A percentile compares a stretch with the other conserved stretches of the same genome.
Conservation (phyloP, 2,113 vertebrate species). For the Microtus montanus region DNA sequence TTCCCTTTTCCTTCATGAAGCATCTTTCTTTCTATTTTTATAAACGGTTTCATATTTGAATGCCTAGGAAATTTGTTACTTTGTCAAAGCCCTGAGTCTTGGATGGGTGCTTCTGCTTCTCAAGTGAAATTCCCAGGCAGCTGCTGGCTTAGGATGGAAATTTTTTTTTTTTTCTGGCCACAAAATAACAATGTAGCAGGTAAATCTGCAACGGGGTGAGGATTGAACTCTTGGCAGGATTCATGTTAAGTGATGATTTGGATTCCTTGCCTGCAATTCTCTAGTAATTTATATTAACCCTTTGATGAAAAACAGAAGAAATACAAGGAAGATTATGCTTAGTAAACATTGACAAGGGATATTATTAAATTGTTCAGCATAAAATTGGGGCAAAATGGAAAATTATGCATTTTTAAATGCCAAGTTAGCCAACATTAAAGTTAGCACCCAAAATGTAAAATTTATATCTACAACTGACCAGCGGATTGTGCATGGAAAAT, state of each 20-base stretch:
- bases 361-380: background rate
- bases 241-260: conserved; percentile 3
- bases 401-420: conserved; percentile 15
- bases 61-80: background rate
- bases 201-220: background rate
- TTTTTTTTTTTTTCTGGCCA: background rate
- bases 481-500: background rate
- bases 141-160: background rate
- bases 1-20: no score
- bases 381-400: conserved; percentile 13
- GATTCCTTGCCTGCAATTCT: background rate
- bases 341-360: background rate
- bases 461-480: background rate
- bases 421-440: background rate
- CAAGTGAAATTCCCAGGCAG: background rate
- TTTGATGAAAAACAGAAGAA: conserved; percentile 1
- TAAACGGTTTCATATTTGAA: background rate
- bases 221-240: background rate
- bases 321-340: background rate
- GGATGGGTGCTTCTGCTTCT: no score
- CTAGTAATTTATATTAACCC: background rate
- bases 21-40: background rate
- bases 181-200: background rate
- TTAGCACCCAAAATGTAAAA: background rate
- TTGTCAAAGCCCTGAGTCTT: background rate